Evolutionary conservation across 2,113 vertebrate species (phyloP).

Genomic region (Poeciliopsis prolifica): DNA sequence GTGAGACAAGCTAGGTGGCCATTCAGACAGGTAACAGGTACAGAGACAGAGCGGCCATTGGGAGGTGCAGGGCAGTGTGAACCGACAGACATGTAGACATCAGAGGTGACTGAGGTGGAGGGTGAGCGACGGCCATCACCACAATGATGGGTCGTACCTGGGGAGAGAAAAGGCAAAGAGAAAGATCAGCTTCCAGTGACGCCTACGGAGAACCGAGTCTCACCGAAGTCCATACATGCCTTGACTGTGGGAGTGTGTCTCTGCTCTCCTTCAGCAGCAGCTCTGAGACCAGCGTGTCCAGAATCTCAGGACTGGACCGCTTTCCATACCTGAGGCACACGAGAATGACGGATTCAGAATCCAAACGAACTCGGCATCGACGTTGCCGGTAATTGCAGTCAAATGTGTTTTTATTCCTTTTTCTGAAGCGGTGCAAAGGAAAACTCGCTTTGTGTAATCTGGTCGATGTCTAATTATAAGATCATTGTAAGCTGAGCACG

Average conservation of each 20-base stretch:
- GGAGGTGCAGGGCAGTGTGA: neutral
- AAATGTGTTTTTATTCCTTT: neutral
- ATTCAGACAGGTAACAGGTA: constrained; percentile 22
- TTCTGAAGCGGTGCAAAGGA: neutral
- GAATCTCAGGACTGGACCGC: constrained; percentile 89
- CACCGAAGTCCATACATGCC: constrained; percentile 50
- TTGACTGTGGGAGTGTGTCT: constrained; percentile 89
- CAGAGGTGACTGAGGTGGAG: constrained; percentile 28
- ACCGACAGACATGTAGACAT: constrained; percentile 40
- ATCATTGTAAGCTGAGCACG: constrained; percentile 6
- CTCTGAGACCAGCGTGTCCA: constrained; percentile 93
- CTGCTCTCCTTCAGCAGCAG: constrained; percentile 90
- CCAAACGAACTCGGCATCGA: neutral
- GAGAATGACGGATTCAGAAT: neutral
- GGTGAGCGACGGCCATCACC: constrained; percentile 69
- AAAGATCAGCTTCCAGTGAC: constrained; percentile 11
- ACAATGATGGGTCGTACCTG: constrained; percentile 80
- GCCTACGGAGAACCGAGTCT: neutral
- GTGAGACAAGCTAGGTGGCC: constrained; percentile 6
- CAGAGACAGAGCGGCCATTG: constrained; percentile 21
- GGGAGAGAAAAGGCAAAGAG: constrained; percentile 21
- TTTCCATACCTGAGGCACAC: constrained; percentile 88
- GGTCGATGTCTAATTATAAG: constrained; percentile 13
- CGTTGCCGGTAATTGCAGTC: too few relatives aligned
- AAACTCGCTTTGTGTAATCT: constrained; percentile 10